These are phyloP conservation scores for Tribolium castaneum DNA, from an alignment of 1,140 invertebrate species.

Conservation along the genomic window DNA sequence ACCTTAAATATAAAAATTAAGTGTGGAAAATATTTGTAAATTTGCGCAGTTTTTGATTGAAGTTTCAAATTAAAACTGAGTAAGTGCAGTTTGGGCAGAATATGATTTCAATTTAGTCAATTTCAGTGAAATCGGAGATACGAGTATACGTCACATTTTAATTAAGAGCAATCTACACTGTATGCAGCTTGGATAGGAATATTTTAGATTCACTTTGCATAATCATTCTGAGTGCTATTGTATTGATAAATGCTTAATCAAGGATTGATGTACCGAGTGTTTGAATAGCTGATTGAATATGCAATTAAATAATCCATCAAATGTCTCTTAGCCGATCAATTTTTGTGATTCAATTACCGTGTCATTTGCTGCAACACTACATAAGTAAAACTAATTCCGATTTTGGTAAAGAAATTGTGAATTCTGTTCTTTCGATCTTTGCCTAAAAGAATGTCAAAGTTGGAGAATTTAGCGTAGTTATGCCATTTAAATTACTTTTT, in stretches of 20 bases:
- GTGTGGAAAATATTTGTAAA: too few species aligned
- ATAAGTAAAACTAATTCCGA: background rate
- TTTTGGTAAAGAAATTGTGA: background rate
- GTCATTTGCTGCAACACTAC: background rate
- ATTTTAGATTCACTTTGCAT: background rate
- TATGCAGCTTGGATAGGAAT: background rate
- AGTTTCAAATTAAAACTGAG: background rate
- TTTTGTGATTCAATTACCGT: slow-evolving; percentile 1
- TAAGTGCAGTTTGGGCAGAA: background rate
- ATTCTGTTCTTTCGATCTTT: background rate
- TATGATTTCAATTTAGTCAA: background rate
- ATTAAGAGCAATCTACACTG: background rate
- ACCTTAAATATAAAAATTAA: too few species aligned
- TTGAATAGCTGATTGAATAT: slow-evolving; percentile 13
- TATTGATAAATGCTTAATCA: slow-evolving; percentile 6
- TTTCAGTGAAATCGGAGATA: background rate
- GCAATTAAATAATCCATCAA: slow-evolving; percentile 2
- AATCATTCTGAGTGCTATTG: background rate
- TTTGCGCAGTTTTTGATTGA: too few species aligned
- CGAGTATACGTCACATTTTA: background rate
- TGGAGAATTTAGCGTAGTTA: background rate
- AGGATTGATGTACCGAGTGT: slow-evolving; percentile 2
- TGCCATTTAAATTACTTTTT: background rate
- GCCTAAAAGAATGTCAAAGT: background rate
- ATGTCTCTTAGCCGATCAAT: slow-evolving; percentile 2